phyloP scores from a whole-genome alignment of 2,888 invertebrate genomes.

The Agrochola litura region DNA sequence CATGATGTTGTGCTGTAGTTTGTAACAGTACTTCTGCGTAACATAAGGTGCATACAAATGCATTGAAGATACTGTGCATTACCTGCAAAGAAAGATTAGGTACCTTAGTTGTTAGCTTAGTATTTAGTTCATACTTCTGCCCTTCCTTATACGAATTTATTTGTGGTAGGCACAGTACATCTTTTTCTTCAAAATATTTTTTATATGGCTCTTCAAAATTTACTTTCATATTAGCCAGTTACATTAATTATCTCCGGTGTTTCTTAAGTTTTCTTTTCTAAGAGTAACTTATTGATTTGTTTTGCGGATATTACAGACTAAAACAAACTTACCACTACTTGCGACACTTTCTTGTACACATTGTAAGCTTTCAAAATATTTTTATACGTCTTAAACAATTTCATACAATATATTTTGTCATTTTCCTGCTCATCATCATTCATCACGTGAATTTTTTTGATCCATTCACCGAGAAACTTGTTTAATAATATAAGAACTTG shows the following conservation, averaged over 20 bases:
- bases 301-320: neutral
- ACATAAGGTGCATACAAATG: constrained; percentile 10
- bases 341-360: constrained; percentile 30
- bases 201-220: too few relatives aligned
- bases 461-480: constrained; percentile 31
- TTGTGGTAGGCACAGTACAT: too few relatives aligned
- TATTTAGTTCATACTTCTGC: neutral
- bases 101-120: neutral
- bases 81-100: constrained; percentile 5
- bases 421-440: neutral
- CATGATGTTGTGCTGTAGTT: neutral
- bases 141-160: too few relatives aligned
- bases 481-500: constrained; percentile 6
- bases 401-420: neutral
- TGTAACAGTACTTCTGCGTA: neutral
- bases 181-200: too few relatives aligned
- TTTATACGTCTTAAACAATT: constrained; percentile 33
- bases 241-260: neutral
- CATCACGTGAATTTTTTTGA: neutral
- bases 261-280: neutral
- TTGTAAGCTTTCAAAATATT: constrained; percentile 34
- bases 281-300: neutral
- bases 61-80: neutral
- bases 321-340: constrained; percentile 20
- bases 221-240: neutral